Evolutionary conservation across 2,888 invertebrate species (phyloP), one percentile per base, ranked within the genome.

Genomic region (Mythimna lalbum): DNA sequence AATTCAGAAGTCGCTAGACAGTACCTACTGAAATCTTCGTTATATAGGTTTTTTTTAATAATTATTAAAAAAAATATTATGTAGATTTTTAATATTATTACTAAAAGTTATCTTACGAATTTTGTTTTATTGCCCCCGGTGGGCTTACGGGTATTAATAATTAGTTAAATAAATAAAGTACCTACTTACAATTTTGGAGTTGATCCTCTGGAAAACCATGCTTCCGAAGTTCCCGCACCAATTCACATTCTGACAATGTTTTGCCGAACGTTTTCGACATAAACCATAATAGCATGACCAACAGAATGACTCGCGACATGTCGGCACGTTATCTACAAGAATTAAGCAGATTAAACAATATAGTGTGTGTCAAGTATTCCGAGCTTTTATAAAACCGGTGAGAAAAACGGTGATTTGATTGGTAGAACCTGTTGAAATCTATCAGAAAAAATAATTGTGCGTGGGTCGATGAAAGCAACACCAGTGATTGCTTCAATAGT

Each of bases 171-270:
- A 57, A 27, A 21, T 43, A 23, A 6, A 2, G 47, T 21, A 90
- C n/a, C n/a, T n/a, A n/a, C 92, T 92, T 85, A 92, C 93, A 93
- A 68, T 92, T 86, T 70, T 79, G 84, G 21, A 93, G 72, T 52
- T 91, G 86, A 23, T 88, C 14, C 53, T 86, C 74, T 4, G 91
- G 89, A 77, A 93, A 91, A 1, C 91, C 92, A 72, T 91, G 89
- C 23, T 69, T 82, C 55, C 76, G 74, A 36, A 93, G 81, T 73
- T 91, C 92, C 43, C 56, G 73, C 23, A 84, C 87, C 52, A 93
- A 76, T 63, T 89, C 90, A 79, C 93, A 93, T 50, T 86, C 81
- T 7, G 84, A 79, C 60, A 92, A 90, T 1, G 75, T 85, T 75
- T 83, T 88, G 27, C 80, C 69, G 66, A 79, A 60, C 31, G 69